Base-by-base conservation (phyloP, 2,113 vertebrate genomes). In the Colius striatus region DNA sequence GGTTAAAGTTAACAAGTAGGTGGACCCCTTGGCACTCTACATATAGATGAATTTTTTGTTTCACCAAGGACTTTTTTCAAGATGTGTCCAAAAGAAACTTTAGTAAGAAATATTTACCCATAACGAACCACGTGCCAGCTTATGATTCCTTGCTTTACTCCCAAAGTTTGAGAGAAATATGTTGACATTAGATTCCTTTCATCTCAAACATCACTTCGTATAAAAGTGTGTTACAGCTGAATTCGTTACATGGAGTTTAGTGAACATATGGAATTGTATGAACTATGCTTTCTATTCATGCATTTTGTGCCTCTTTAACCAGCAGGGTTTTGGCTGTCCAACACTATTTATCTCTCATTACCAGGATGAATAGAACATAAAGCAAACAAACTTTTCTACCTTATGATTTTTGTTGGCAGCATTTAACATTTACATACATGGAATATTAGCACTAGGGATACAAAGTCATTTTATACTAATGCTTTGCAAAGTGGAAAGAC, bases 381-480 rank as follows among this genome's bases (percentile, higher is more conserved):
- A 87, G 23, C 60, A 83, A 89, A 89, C 22, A 92, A 82, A 80
- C 4, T 84, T 91, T 91, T 65, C 36, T 48, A 65, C 13, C 48
- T 89, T 41, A 43, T 58, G 74, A 36, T 67, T 93, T 74, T 88
- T 76, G 38, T 90, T 84, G 70, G 76, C 73, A 93, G 34, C n/a
- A 6, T 83, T 84, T 92, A 82, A 91, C 29, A 75, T 82, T 87
- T 90, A 53, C 54, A 84, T 68, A 89, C 36, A 75, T 20, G 34
- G 34, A 58, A 84, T 94, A 83, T 92, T 77, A 91, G 34, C 73
- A 78, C 30, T 75, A 84, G 70, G 77, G 51, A 89, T 90, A 75
- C 19, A 61, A 89, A 91, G 41, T 94, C 78, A 87, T 92, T 95
- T 81, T 66, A 78, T 58, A 84, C 80, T 95, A 86, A 92, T 95